Evolutionary conservation across 2,797 vertebrate genomes (phyloP), one percentile per base, ranked within the genome.

Genomic region (Microchirus variegatus): DNA sequence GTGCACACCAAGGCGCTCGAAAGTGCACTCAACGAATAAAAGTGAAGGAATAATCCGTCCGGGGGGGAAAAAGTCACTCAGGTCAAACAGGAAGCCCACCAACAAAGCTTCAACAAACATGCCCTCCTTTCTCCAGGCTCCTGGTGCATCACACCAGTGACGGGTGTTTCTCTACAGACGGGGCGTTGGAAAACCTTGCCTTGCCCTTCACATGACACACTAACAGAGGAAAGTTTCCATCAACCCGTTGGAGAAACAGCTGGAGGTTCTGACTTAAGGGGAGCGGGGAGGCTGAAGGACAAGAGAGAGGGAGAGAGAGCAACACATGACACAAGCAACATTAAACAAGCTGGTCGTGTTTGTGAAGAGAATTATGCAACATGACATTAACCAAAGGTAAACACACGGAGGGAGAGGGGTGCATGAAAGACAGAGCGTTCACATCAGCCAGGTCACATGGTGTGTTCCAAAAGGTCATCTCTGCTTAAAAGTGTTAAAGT

Each of bases 191-290:
- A 89, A 81, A 82, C 61, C 70, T 26, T 73, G 65, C 72, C 19
- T 67, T 77, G 65, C 55, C 75, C 65, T 86, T 88, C 63, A 82
- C 57, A 76, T 78, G 73, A 85, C 73, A 85, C 65, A 38, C 72
- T 48, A 73, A 69, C 64, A 68, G 52, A 79, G 75, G 66, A 78
- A 74, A 81, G 73, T 87, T 88, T 88, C 77, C 82, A 78, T 80
- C 67, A 73, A 71, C 67, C 67, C 3, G 13, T 13, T 46, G 58
- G 60, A 62, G 62, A 50, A 22, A 58, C 66, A 65, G 49, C 73
- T 75, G 67, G 59, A 67, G 67, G 65, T 67, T 68, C 59, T 61
- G 65, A 71, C 60, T 63, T 64, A n/a, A 17, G 43, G 13, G 18
- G 51, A 53, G 47, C 44, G 35, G 46, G 35, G 37, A 36, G 43